Conservation (phyloP, 2,797 vertebrate genomes). For the Iguana delicatissima region DNA sequence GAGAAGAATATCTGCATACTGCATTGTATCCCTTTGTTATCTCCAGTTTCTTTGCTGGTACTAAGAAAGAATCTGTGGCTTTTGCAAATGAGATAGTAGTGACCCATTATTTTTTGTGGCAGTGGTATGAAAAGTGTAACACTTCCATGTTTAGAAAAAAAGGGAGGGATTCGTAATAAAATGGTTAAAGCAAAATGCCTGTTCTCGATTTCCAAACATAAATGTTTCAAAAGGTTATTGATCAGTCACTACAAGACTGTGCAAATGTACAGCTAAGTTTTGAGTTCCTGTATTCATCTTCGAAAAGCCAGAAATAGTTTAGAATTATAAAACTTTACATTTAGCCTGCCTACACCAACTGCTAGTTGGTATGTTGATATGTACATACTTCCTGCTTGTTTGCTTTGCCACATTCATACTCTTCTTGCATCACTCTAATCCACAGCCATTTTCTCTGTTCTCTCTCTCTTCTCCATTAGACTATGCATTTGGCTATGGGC, state of each 20-base stretch:
- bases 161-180: background rate
- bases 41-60: constrained; percentile 7
- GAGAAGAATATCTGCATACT: background rate
- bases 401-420: too few relatives aligned
- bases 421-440: too few relatives aligned
- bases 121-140: background rate
- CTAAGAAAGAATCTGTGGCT: background rate
- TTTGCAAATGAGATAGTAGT: background rate
- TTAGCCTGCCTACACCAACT: too few relatives aligned
- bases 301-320: background rate
- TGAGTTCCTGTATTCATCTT: background rate
- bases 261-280: background rate
- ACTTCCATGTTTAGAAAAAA: background rate
- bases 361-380: too few relatives aligned
- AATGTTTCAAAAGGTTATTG: constrained; percentile 16
- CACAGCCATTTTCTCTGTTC: too few relatives aligned
- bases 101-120: background rate
- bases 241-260: constrained; percentile 10
- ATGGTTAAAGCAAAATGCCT: constrained; percentile 22
- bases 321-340: background rate
- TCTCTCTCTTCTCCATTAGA: too few relatives aligned
- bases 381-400: too few relatives aligned
- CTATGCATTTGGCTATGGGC: too few relatives aligned
- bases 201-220: constrained; percentile 40
- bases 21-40: background rate